Evolutionary conservation across 2,888 invertebrate species (phyloP).

Genomic region (Serripes groenlandicus): DNA sequence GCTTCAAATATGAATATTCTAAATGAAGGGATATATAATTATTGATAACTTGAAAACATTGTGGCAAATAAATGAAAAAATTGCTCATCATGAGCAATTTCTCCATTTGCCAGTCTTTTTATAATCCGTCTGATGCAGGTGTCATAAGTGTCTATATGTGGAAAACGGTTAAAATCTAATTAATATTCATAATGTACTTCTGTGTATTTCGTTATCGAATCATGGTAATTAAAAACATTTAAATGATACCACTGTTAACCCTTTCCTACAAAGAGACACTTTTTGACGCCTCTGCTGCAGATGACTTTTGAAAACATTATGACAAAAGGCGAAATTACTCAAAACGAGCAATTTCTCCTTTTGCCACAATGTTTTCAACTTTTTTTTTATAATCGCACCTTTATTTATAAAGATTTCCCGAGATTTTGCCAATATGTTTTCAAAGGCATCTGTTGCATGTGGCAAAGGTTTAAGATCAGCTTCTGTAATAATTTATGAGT

Average conservation of each 20-base stretch:
- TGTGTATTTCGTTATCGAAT: too few species aligned
- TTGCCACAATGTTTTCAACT: not conserved
- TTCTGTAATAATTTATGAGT: too few species aligned
- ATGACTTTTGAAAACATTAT: not conserved
- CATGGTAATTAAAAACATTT: too few species aligned
- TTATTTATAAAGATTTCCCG: too few species aligned
- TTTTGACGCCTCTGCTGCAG: too few species aligned
- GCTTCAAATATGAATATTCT: not conserved
- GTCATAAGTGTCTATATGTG: not conserved
- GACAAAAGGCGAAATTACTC: not conserved
- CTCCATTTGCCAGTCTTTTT: conserved; percentile 8
- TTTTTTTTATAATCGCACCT: not conserved
- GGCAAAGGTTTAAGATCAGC: too few species aligned
- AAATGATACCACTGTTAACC: too few species aligned
- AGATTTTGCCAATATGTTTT: too few species aligned
- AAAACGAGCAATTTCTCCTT: not conserved
- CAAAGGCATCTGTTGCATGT: too few species aligned
- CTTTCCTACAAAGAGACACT: too few species aligned
- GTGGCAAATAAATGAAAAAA: not conserved
- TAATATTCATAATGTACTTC: too few species aligned
- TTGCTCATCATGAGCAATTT: not conserved
- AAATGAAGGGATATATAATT: not conserved
- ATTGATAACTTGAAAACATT: not conserved
- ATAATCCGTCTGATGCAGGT: not conserved
- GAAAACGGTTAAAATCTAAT: not conserved